Evolutionary conservation across 35 echinoderm and acorn worm genomes (phyloP).

Genomic region (Lytechinus pictus): DNA sequence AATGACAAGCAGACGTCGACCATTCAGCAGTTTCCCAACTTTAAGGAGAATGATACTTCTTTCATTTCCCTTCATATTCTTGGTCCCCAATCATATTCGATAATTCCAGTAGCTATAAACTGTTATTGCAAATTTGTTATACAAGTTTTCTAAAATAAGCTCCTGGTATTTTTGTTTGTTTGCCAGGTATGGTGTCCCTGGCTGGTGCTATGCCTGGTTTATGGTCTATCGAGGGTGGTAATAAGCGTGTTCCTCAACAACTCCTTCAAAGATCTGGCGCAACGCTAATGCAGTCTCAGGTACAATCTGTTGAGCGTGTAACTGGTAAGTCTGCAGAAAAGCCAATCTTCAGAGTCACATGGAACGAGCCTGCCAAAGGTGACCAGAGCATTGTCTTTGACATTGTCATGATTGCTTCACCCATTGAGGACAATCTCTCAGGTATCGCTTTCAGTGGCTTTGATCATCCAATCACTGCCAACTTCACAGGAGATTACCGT

Average conservation of each 20-base stretch:
- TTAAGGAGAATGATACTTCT: too few species aligned
- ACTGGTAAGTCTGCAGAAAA: not conserved
- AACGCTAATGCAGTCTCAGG: not conserved
- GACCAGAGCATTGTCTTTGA: slow-evolving; percentile 57
- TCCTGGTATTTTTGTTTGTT: not conserved
- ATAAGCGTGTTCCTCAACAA: slow-evolving; percentile 61
- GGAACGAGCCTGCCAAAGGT: not conserved
- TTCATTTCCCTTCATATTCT: too few species aligned
- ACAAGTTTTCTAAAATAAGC: too few species aligned
- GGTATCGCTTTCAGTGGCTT: slow-evolving; percentile 74
- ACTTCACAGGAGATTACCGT: slow-evolving; percentile 69
- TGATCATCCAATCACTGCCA: slow-evolving; percentile 48
- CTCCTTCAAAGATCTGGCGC: slow-evolving; percentile 60
- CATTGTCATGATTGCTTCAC: slow-evolving; percentile 84
- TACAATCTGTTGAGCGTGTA: not conserved
- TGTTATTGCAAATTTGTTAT: too few species aligned
- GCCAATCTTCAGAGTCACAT: not conserved
- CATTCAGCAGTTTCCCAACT: too few species aligned
- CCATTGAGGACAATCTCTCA: slow-evolving; percentile 58
- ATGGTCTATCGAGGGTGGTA: slow-evolving; percentile 84
- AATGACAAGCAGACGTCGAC: too few species aligned
- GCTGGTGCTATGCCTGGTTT: slow-evolving; percentile 83
- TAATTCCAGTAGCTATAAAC: too few species aligned
- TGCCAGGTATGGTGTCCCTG: slow-evolving; percentile 75
- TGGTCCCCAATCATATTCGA: too few species aligned